A percentile compares a stretch with the other conserved stretches of the same genome.
phyloP scores from a whole-genome alignment of 1,140 invertebrate genomes.

The Drosophila ercepeae region DNA sequence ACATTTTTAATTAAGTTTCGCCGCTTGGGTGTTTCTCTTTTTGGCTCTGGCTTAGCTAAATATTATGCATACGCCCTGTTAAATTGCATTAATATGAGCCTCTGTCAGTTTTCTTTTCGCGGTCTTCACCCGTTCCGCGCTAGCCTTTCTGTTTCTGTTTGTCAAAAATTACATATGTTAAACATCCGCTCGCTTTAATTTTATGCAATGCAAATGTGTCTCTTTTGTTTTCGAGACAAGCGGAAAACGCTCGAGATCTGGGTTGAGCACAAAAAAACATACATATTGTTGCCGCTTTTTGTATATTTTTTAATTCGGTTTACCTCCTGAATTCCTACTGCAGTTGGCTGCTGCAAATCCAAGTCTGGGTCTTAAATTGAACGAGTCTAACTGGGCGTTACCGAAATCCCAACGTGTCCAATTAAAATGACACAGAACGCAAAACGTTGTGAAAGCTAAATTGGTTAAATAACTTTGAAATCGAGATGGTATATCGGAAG shows the following conservation, averaged over 20 bases:
- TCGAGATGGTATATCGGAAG: too few species aligned
- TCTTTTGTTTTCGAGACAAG: constrained; percentile 26
- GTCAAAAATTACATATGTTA: constrained; percentile 74
- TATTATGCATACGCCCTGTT: constrained; percentile 80
- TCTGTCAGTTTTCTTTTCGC: constrained; percentile 28
- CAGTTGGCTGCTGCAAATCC: not conserved
- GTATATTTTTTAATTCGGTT: not conserved
- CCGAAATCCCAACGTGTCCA: not conserved
- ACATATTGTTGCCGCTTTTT: constrained; percentile 1
- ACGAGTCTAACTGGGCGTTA: not conserved
- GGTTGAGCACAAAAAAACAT: constrained; percentile 31
- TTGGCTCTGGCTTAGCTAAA: constrained; percentile 66
- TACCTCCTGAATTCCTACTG: constrained; percentile 1
- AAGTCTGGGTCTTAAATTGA: not conserved
- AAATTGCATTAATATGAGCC: constrained; percentile 75
- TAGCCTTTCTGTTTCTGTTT: constrained; percentile 51
- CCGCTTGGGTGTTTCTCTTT: constrained; percentile 28
- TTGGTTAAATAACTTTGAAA: not conserved
- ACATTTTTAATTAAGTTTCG: constrained; percentile 81
- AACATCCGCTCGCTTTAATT: constrained; percentile 65
- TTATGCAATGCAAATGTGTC: constrained; percentile 49
- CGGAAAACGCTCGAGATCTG: constrained; percentile 44
- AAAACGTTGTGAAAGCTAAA: not conserved
- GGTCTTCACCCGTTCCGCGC: constrained; percentile 11
- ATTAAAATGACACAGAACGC: not conserved